Evolutionary conservation across 2,113 vertebrate species (phyloP).

Genomic region (Hyperoodon ampullatus): DNA sequence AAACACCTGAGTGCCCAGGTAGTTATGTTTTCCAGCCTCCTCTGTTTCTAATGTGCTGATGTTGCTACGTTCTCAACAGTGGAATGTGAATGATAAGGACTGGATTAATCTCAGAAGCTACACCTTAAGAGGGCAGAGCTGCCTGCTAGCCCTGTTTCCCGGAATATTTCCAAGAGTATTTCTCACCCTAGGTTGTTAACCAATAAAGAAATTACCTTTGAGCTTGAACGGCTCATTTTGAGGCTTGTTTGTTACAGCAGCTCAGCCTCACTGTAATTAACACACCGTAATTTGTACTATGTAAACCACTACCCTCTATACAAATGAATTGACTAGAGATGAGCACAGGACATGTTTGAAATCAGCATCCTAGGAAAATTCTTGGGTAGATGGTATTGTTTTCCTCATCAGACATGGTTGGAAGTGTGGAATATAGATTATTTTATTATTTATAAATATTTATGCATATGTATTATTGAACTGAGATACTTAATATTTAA

Average conservation of each 20-base stretch:
- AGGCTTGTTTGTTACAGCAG: background rate
- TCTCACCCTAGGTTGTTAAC: accelerated
- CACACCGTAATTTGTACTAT: background rate
- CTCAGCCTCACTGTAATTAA: background rate
- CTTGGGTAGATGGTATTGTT: background rate
- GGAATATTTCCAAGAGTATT: background rate
- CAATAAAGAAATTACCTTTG: background rate
- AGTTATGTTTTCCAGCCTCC: background rate
- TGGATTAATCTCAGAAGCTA: no score
- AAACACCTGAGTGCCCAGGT: background rate
- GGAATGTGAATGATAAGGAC: background rate
- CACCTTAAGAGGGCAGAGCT: background rate
- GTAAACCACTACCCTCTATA: background rate
- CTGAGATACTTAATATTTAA: background rate
- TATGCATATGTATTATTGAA: background rate
- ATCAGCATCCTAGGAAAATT: background rate
- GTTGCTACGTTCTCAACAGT: background rate
- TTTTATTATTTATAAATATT: background rate
- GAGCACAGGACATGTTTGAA: background rate
- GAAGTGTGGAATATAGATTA: background rate
- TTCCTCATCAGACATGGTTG: background rate
- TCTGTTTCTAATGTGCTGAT: background rate
- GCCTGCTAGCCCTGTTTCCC: background rate
- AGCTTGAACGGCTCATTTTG: background rate
- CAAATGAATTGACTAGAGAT: background rate